Evolutionary conservation across 2,113 vertebrate species (phyloP).

Genomic region (Carassius auratus): DNA sequence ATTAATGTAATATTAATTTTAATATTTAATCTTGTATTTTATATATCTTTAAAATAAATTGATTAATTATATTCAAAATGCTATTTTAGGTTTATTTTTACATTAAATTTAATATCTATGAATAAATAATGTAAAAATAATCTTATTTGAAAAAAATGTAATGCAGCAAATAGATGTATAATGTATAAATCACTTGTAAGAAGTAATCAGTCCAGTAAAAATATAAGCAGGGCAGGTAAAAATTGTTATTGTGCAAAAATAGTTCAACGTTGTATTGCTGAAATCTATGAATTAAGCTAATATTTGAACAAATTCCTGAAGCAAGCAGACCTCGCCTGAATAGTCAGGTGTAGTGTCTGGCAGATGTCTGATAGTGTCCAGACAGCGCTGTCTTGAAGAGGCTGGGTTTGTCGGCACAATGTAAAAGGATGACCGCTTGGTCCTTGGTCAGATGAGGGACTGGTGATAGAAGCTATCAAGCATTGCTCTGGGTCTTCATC

Average conservation of each 20-base stretch:
- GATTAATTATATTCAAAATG: too few relatives aligned
- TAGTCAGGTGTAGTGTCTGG: slow-evolving; percentile 36
- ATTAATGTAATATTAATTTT: too few relatives aligned
- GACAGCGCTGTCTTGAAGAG: slow-evolving; percentile 37
- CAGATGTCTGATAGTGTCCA: slow-evolving; percentile 49
- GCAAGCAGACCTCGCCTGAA: slow-evolving; percentile 37
- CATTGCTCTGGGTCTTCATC: slow-evolving; percentile 68
- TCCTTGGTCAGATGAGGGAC: slow-evolving; percentile 71
- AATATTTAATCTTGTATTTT: too few relatives aligned
- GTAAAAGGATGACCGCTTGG: slow-evolving; percentile 59
- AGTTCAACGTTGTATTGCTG: not conserved
- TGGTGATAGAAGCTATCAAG: slow-evolving; percentile 73
- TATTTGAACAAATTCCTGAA: slow-evolving; percentile 26
- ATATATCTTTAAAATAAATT: too few relatives aligned
- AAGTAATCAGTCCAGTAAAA: not conserved
- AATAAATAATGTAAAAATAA: not conserved
- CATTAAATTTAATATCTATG: not conserved
- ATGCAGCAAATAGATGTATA: not conserved
- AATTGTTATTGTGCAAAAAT: not conserved
- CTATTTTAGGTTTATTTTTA: too few relatives aligned
- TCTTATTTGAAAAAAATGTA: slow-evolving; percentile 1
- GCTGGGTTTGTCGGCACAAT: slow-evolving; percentile 34
- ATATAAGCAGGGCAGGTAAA: not conserved
- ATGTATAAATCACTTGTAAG: not conserved
- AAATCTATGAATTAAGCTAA: not conserved